Evolutionary conservation across 2,888 invertebrate genomes (phyloP).

Genomic region (Oscheius myriophilus): DNA sequence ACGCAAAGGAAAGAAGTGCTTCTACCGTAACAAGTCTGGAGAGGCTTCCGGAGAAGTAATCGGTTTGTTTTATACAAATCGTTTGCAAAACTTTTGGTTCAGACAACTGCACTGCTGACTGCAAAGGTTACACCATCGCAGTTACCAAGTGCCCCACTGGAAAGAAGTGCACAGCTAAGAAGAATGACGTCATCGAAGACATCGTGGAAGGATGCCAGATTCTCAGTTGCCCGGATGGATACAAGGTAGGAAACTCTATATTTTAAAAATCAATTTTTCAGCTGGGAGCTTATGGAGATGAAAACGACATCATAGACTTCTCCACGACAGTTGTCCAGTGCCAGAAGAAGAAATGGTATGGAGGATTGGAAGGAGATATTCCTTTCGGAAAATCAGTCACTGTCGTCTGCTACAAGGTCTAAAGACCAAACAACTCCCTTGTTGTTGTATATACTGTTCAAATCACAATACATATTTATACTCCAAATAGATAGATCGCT

Average conservation of each 20-base stretch:
- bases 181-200: slow-evolving; percentile 12
- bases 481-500: too few relatives aligned
- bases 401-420: slow-evolving; percentile 14
- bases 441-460: too few relatives aligned
- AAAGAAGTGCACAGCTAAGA: slow-evolving; percentile 8
- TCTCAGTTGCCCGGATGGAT: slow-evolving; percentile 17
- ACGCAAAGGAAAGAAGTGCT: slow-evolving; percentile 18
- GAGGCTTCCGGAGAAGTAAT: slow-evolving; percentile 15
- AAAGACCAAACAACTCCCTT: background rate
- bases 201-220: slow-evolving; percentile 15
- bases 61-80: background rate
- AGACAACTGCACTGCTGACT: slow-evolving; percentile 18
- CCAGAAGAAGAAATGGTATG: slow-evolving; percentile 18
- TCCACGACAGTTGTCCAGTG: slow-evolving; percentile 16
- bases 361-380: slow-evolving; percentile 11
- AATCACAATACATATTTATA: too few relatives aligned
- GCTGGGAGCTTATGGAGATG: slow-evolving; percentile 14
- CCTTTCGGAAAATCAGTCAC: slow-evolving; percentile 8
- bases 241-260: background rate
- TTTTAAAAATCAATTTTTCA: background rate
- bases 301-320: slow-evolving; percentile 10
- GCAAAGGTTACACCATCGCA: background rate
- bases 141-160: slow-evolving; percentile 2
- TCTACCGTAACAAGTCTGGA: slow-evolving; percentile 13
- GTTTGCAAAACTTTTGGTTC: background rate